These are phyloP conservation scores for Chondrilla cf. caribensis DNA, from an alignment of 37 sponge, comb jelly and placozoan genomes.

Conservation along the genomic window DNA sequence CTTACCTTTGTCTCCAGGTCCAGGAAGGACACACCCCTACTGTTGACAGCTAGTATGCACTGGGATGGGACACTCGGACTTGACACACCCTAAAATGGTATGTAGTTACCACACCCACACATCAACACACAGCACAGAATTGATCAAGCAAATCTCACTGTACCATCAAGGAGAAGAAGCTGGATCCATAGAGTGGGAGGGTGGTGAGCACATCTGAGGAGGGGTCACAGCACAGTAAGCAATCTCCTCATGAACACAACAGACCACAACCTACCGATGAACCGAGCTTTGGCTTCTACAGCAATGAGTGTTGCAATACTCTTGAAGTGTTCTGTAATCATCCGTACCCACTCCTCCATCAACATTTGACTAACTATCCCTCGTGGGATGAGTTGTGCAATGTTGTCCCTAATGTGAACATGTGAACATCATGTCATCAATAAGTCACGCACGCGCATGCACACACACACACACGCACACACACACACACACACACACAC, in stretches of 20 bases:
- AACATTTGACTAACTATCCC: conserved; percentile 16
- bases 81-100: conserved; percentile 31
- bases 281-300: conserved; percentile 30
- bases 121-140: no score
- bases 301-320: not conserved
- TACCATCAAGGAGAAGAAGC: conserved; percentile 59
- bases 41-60: conserved; percentile 54
- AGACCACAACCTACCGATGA: conserved; percentile 15
- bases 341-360: conserved; percentile 45
- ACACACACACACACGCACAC: not conserved
- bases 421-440: not conserved
- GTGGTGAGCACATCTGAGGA: conserved; percentile 26
- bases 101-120: no score
- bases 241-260: not conserved
- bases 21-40: conserved; percentile 44
- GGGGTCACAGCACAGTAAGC: not conserved
- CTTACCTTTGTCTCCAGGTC: conserved; percentile 45
- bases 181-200: conserved; percentile 52
- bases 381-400: conserved; percentile 35
- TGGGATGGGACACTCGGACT: conserved; percentile 29
- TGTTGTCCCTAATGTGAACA: conserved; percentile 15
- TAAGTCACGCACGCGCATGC: not conserved
- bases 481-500: not conserved
- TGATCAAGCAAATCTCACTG: not conserved
- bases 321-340: conserved; percentile 37